These are phyloP conservation scores for Cetonia aurata DNA, from an alignment of 2,888 invertebrate species.

Conservation along the genomic window DNA sequence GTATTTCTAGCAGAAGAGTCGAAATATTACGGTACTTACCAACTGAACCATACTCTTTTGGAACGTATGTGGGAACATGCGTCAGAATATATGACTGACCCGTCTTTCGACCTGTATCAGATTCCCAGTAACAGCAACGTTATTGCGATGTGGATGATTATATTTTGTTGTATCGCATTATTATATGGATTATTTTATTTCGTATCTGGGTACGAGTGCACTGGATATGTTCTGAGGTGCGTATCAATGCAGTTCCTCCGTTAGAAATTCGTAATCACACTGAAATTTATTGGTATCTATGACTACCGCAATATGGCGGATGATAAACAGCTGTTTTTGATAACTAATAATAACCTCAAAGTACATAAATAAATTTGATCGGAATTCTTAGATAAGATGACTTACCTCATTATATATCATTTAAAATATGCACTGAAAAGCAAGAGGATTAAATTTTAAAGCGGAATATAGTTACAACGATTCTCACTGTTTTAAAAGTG, in stretches of 20 bases:
- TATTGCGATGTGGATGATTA: slow-evolving; percentile 10
- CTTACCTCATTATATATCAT: background rate
- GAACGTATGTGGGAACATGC: slow-evolving; percentile 50
- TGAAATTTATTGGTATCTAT: too few species aligned
- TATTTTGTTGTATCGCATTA: slow-evolving; percentile 8
- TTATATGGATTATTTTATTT: slow-evolving; percentile 19
- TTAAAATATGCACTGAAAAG: too few species aligned
- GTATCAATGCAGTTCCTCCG: too few species aligned
- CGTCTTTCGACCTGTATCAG: slow-evolving; percentile 35
- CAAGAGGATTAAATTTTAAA: too few species aligned
- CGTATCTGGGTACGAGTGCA: slow-evolving; percentile 24
- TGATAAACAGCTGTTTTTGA: too few species aligned
- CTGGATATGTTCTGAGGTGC: slow-evolving; percentile 24
- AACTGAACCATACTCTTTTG: slow-evolving; percentile 46
- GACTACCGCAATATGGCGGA: too few species aligned
- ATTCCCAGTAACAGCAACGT: slow-evolving; percentile 39
- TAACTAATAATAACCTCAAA: too few species aligned
- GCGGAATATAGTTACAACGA: background rate
- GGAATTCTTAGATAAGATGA: background rate
- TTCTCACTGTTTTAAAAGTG: too few species aligned
- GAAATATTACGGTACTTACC: slow-evolving; percentile 42
- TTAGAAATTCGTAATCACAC: too few species aligned
- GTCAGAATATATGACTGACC: background rate
- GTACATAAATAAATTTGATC: too few species aligned
- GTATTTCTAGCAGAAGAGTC: slow-evolving; percentile 37